Conservation (phyloP, 2,113 vertebrate genomes). For the Rhinoderma darwinii region DNA sequence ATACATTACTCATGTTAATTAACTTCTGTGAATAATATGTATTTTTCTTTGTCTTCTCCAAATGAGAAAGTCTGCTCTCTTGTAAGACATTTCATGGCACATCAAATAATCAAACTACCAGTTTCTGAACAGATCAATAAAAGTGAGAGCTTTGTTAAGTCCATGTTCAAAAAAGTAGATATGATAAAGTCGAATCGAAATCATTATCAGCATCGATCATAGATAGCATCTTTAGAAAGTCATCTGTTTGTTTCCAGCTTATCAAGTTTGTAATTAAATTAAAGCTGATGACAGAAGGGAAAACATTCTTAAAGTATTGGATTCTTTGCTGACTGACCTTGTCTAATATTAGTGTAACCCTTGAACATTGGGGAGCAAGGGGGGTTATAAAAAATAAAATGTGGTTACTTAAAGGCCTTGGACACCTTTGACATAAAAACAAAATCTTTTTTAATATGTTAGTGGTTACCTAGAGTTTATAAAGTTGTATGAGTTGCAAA, state of each 20-base stretch:
- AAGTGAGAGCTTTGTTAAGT: not conserved
- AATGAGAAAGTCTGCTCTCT: not conserved
- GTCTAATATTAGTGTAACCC: not conserved
- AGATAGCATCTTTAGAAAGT: constrained; percentile 38
- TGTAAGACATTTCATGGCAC: constrained; percentile 14
- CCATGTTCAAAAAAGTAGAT: not conserved
- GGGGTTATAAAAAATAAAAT: not conserved
- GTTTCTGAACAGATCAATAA: constrained; percentile 16
- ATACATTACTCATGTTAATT: constrained; percentile 26
- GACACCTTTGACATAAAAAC: too few relatives aligned
- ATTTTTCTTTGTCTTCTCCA: constrained; percentile 24
- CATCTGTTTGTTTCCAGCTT: constrained; percentile 46
- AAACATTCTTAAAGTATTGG: constrained; percentile 15
- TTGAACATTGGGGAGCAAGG: not conserved
- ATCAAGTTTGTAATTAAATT: constrained; percentile 40
- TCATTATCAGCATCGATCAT: constrained; percentile 22
- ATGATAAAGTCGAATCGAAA: constrained; percentile 23
- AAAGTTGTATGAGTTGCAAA: too few relatives aligned
- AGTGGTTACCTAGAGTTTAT: too few relatives aligned
- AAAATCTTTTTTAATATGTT: too few relatives aligned
- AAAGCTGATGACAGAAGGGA: not conserved
- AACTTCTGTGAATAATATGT: not conserved
- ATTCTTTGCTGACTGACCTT: not conserved
- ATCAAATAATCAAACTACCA: constrained; percentile 5
- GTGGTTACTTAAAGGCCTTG: too few relatives aligned